Conservation (phyloP, 2,888 invertebrate species). For the Latrodectus elegans region DNA sequence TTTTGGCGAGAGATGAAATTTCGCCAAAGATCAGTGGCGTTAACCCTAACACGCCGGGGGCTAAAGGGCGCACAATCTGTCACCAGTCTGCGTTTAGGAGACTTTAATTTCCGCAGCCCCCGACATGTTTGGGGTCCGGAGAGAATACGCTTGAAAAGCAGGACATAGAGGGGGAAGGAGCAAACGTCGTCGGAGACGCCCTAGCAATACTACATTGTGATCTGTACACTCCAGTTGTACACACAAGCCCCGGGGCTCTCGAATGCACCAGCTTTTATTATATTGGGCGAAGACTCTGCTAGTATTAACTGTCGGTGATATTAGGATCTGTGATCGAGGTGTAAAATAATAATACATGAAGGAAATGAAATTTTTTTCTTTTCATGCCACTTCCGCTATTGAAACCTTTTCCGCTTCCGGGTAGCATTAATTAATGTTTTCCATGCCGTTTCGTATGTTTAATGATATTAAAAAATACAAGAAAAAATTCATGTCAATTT, state of each 20-base stretch:
- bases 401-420: conserved; percentile 58
- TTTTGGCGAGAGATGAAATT: conserved; percentile 8
- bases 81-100: conserved; percentile 64
- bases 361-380: conserved; percentile 45
- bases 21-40: conserved; percentile 32
- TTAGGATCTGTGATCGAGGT: conserved; percentile 59
- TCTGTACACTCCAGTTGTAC: conserved; percentile 58
- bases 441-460: conserved; percentile 49
- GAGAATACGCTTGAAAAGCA: conserved; percentile 28
- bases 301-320: conserved; percentile 62
- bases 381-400: conserved; percentile 61
- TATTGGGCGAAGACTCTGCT: conserved; percentile 49
- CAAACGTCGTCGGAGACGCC: conserved; percentile 26
- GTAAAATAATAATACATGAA: conserved; percentile 60
- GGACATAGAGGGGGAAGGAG: not conserved
- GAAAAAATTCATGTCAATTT: too few species aligned
- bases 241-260: conserved; percentile 51
- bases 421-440: conserved; percentile 64
- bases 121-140: conserved; percentile 64
- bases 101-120: conserved; percentile 68
- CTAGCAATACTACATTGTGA: conserved; percentile 57
- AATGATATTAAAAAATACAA: conserved; percentile 37
- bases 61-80: conserved; percentile 67
- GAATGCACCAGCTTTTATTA: conserved; percentile 43
- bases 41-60: conserved; percentile 52